Base-by-base conservation (phyloP, 2,797 vertebrate species). In the Muscicapa comitata region DNA sequence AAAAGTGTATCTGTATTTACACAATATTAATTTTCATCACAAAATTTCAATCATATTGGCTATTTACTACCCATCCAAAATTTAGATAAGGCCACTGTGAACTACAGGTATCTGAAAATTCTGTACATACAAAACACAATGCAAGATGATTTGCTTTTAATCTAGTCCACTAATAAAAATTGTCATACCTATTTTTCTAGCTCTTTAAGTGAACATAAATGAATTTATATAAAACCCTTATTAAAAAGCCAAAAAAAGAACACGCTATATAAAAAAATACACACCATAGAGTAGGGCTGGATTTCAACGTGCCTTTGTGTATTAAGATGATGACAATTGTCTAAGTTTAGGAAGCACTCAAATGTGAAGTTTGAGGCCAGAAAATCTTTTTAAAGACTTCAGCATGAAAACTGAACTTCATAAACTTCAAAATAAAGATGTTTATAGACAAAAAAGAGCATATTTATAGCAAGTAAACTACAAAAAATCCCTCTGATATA, bases 241-340 rank as follows among this genome's bases (percentile, higher is more conserved):
- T 4, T 66, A 37, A 76, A 93, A 70, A 70, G 18, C 6, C 1
- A 2, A 68, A 75, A 79, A 82, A 82, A 48, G 5, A 31, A 63
- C 13, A 58, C 0, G 1, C 24, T 45, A 18, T 10, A 47, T 29
- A 23, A 80, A 81, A 71, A 74, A 74, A 48, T 8, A 77, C 5
- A 14, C 17, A 84, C 23, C 3, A 45, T 6, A 13, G 4, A 2
- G 3, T 7, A 79, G 67, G 35, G 87, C 4, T 65, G 21, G 29
- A 65, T 84, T 89, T 73, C 28, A 62, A 50, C 28, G 35, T 79
- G 38, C 19, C 58, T 88, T 65, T 70, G 15, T 6, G 1, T 29
- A 73, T 2, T 43, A 73, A 58, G 43, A 65, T 0, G 2, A 66
- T 0, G 1, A 48, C 28, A 55, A 31, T 10, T 43, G 20, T 28